Base-by-base conservation (phyloP, 1,140 invertebrate genomes). In the Oedothorax gibbosus region DNA sequence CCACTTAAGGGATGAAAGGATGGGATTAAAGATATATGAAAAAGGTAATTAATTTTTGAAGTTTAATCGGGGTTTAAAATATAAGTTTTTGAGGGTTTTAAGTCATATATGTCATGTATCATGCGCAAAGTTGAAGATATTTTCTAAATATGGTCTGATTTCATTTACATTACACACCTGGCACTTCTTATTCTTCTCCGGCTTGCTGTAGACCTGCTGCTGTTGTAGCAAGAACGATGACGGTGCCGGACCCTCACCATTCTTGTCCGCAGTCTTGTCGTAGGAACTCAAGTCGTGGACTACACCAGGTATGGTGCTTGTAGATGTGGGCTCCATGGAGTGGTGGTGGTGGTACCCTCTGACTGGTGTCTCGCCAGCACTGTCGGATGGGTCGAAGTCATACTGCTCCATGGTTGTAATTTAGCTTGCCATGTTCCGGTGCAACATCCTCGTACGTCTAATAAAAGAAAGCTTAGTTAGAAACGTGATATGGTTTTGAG, bases 121-220 rank as follows among this genome's bases (percentile, higher is more conserved):
- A n/a, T n/a, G n/a, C n/a, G n/a, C n/a, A n/a, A n/a, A n/a, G n/a
- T n/a, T n/a, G n/a, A n/a, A n/a, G n/a, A n/a, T n/a, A n/a, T n/a
- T n/a, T n/a, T n/a, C n/a, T n/a, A n/a, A n/a, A n/a, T n/a, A n/a
- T n/a, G n/a, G n/a, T n/a, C n/a, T n/a, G n/a, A n/a, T 35, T 35
- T 35, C 35, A 35, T 1, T 35, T 35, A 35, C 35, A 35, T 35
- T 35, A 35, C 35, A 35, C 35, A 35, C 35, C 68, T 89, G 89
- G 89, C 93, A 93, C 79, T 91, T 90, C 21, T 80, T 79, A 80
- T 85, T 80, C 49, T 80, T 80, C 57, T 80, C 84, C 0, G 68
- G 76, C 15, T 85, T 85, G 51, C 62, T 53, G 65, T 64, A 85
- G 49, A 78, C 35, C 35, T 66, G 64, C n/a, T 64, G 83, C 8